Conservation (phyloP, 2,113 vertebrate species). For the Tyrannus savana region DNA sequence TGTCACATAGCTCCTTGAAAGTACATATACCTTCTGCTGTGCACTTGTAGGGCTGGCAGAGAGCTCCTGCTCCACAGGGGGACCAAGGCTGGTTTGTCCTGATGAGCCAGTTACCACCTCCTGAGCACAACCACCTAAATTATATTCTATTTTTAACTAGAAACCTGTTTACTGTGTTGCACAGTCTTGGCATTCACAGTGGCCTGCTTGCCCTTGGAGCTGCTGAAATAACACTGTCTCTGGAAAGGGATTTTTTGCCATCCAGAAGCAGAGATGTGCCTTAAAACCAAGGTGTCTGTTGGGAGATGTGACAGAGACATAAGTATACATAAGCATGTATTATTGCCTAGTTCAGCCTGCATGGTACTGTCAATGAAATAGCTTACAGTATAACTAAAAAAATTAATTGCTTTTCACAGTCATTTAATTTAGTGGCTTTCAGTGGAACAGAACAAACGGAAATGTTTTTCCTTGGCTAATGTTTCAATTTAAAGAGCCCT, state of each 20-base stretch:
- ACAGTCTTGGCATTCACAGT: fast-evolving
- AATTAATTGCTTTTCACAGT: background rate
- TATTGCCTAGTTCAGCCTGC: background rate
- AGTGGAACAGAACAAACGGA: background rate
- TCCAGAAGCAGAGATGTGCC: background rate
- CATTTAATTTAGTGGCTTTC: background rate
- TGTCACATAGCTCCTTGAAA: background rate
- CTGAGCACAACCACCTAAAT: background rate
- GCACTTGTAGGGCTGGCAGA: background rate
- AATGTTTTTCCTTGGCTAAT: background rate
- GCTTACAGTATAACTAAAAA: background rate
- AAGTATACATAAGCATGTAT: background rate
- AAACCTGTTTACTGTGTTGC: background rate
- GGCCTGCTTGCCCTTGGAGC: background rate
- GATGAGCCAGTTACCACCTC: background rate
- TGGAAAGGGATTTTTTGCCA: background rate
- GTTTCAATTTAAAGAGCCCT: background rate
- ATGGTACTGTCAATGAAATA: background rate
- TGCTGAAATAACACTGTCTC: background rate
- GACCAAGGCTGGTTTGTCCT: background rate
- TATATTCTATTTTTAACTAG: background rate
- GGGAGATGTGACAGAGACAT: background rate
- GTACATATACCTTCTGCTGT: background rate
- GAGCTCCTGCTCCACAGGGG: background rate
- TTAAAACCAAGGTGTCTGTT: background rate